phyloP scores from a whole-genome alignment of 2,888 invertebrate species.

The Cephalotes varians region DNA sequence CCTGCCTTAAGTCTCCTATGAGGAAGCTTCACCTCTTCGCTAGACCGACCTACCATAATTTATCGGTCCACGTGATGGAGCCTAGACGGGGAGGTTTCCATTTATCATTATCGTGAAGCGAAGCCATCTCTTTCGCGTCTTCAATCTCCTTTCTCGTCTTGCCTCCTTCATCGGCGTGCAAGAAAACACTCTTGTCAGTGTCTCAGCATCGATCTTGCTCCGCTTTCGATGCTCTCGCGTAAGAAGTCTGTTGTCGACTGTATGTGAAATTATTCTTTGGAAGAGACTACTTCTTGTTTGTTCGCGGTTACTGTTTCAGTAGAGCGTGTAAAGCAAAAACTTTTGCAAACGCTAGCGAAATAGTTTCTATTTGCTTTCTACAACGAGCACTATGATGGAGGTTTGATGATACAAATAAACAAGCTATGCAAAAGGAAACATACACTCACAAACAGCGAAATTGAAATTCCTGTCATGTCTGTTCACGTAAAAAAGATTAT shows the following conservation, averaged over 20 bases:
- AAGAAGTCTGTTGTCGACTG: slow-evolving; percentile 63
- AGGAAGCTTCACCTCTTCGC: slow-evolving; percentile 44
- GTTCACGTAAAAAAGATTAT: neutral
- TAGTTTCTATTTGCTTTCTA: slow-evolving; percentile 41
- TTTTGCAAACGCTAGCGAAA: slow-evolving; percentile 23
- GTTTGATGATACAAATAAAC: slow-evolving; percentile 39
- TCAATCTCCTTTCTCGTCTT: slow-evolving; percentile 62
- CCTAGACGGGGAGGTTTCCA: slow-evolving; percentile 63
- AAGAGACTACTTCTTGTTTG: slow-evolving; percentile 17
- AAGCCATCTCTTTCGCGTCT: slow-evolving; percentile 62
- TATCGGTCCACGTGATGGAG: slow-evolving; percentile 66
- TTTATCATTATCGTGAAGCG: slow-evolving; percentile 72
- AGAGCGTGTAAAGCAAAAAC: slow-evolving; percentile 25
- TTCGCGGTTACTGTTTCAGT: slow-evolving; percentile 38
- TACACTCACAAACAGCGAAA: slow-evolving; percentile 24
- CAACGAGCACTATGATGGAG: slow-evolving; percentile 19
- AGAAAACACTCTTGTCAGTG: slow-evolving; percentile 61
- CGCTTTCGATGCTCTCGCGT: slow-evolving; percentile 13
- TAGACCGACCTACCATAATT: slow-evolving; percentile 61
- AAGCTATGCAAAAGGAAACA: neutral
- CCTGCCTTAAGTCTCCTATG: slow-evolving; percentile 50
- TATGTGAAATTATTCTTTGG: slow-evolving; percentile 39
- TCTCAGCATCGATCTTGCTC: slow-evolving; percentile 48
- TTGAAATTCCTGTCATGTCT: neutral
- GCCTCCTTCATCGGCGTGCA: slow-evolving; percentile 49